These are phyloP conservation scores for Cyphomyrus plagiostoma DNA, from an alignment of 2,113 vertebrate species.

Conservation along the genomic window DNA sequence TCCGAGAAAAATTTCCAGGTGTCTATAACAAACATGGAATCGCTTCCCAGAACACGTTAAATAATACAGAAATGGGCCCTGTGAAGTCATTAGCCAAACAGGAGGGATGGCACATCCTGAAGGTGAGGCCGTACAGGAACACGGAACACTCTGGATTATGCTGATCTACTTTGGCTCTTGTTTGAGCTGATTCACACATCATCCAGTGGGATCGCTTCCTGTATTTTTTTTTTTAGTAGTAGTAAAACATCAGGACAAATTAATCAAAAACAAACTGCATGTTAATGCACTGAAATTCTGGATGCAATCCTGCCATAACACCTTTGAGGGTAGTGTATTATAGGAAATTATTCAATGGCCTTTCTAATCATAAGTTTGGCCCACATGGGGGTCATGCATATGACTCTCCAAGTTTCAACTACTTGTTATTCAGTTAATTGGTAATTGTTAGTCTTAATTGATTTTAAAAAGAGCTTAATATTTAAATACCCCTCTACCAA, in stretches of 20 bases:
- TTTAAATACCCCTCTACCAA: not conserved
- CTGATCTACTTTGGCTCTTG: not conserved
- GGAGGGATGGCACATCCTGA: not conserved
- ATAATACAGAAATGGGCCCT: conserved; percentile 17
- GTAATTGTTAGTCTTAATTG: not conserved
- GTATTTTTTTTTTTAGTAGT: not conserved
- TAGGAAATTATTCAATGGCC: not conserved
- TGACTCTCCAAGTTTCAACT: not conserved
- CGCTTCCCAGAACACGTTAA: conserved; percentile 3
- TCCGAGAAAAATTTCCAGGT: conserved; percentile 16
- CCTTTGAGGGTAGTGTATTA: not conserved
- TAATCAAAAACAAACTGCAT: not conserved
- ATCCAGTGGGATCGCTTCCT: not conserved
- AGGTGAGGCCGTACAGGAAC: not conserved
- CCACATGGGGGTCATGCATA: not conserved
- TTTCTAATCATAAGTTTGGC: not conserved
- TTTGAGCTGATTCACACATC: not conserved
- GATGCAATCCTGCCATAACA: not conserved
- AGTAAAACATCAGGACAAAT: not conserved
- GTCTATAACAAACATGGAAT: conserved; percentile 17
- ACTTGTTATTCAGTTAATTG: not conserved
- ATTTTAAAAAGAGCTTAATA: not conserved
- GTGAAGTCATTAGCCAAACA: not conserved
- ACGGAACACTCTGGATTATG: not conserved
- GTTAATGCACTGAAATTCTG: not conserved